Evolutionary conservation across 2,888 invertebrate species (phyloP), one percentile per base, ranked within the genome.

Genomic region (Ceramica pisi): DNA sequence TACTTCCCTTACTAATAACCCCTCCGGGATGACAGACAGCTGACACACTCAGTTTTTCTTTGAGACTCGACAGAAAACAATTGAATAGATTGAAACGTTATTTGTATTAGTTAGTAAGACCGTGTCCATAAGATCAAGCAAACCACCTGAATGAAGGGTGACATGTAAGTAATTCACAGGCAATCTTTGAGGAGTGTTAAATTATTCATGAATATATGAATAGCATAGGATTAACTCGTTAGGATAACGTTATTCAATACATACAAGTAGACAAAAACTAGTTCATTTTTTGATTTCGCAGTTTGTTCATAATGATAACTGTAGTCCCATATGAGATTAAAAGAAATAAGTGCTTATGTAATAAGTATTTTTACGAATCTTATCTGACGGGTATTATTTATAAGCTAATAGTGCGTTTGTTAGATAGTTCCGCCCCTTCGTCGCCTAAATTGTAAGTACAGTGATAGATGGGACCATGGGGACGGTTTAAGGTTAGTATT

Each of bases 21-120:
- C 46, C 55, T 26, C 3, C 48, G 53, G 12, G 16, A 12, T 31
- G 56, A 31, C 66, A 64, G 38, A 5, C 75, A 38, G n/a, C 50
- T 60, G 80, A 75, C 78, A 62, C 21, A 66, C 70, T 19, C 1
- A 63, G 51, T 66, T 66, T 70, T 59, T 70, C 57, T 65, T 23
- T 14, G 55, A 63, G 56, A 65, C 64, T 48, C 56, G 48, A 44
- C 60, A 38, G 53, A 59, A 62, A 65, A 63, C 71, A 67, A 62
- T 67, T 53, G 57, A 68, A 74, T 72, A 35, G 50, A 77, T 56
- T 65, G 57, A 46, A 57, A 64, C 21, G 19, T 59, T 41, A 46
- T 38, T 12, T 12, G 14, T 44, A 12, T 51, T 26, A 51, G 14
- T 2, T 1, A 1, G 12, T 62, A 57, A 60, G 55, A 50, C n/a